These are phyloP conservation scores for Tupaia tana DNA, from an alignment of 2,113 vertebrate genomes.

Conservation along the genomic window DNA sequence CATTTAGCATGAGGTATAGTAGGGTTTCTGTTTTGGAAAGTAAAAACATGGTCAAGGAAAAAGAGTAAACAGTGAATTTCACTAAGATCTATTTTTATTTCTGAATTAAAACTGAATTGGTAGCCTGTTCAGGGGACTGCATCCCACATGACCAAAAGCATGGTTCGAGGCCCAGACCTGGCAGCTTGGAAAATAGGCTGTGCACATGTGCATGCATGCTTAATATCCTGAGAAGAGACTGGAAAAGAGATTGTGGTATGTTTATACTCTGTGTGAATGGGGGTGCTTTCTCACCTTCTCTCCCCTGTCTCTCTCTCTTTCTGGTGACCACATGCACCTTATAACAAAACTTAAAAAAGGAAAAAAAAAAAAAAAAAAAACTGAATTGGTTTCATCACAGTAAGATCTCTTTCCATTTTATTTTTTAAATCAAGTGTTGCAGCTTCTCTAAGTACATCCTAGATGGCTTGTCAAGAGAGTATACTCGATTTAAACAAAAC, in stretches of 20 bases:
- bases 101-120: conserved; percentile 15
- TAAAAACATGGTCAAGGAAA: not conserved
- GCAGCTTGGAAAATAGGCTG: too few relatives aligned
- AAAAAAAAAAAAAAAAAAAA: not conserved
- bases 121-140: not conserved
- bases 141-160: too few relatives aligned
- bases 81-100: conserved; percentile 18
- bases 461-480: not conserved
- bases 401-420: not conserved
- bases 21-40: not conserved
- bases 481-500: not conserved
- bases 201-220: too few relatives aligned
- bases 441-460: not conserved
- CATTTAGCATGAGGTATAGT: conserved; percentile 9
- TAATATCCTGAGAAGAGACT: too few relatives aligned
- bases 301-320: too few relatives aligned
- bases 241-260: too few relatives aligned
- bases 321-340: too few relatives aligned
- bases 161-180: too few relatives aligned
- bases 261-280: too few relatives aligned
- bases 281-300: too few relatives aligned
- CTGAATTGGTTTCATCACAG: not conserved
- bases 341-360: too few relatives aligned
- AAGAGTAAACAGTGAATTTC: not conserved
- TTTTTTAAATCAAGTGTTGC: conserved; percentile 47